Evolutionary conservation across 2,888 invertebrate species (phyloP), one percentile per base, ranked within the genome.

Genomic region (Sceliomorpha sp.): DNA sequence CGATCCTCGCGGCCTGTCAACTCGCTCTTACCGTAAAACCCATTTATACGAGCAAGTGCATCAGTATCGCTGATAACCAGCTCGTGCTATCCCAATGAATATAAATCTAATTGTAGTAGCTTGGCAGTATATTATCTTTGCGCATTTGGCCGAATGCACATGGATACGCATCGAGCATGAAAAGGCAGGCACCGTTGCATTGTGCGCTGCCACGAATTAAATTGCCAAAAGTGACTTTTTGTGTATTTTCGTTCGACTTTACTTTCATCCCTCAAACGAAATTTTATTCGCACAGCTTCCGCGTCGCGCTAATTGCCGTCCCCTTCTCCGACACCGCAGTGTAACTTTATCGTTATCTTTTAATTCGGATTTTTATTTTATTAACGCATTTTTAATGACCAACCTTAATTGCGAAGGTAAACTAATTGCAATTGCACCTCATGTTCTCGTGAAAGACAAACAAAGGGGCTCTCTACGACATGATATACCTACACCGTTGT

Each of bases 71-170:
- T 63, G 72, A 70, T 72, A 70, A 69, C 72, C 53, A 48, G 51
- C 37, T 62, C 60, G 34, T 55, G 56, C 56, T 70, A 79, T 73
- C 45, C 72, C 62, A 69, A 75, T 77, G 76, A 78, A 77, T 77
- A 75, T 77, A 79, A 75, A 78, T 78, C 73, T 74, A 77, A 77
- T 77, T 76, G 76, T 62, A 62, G 55, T 44, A 36, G 56, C 55
- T 58, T 45, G 62, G 44, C 56, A 34, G 50, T 68, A 68, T 44
- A 68, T 68, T 68, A 68, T 68, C 62, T 60, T 68, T 55, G 51
- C 51, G 45, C 56, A 44, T 47, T 62, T 62, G 53, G 56, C 58
- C 47, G 51, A 53, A 32, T 62, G 58, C 51, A 62, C 62, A 47
- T 27, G 53, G 44, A 51, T 69, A 58, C 53, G 40, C 63, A 32